These are phyloP conservation scores for Steinernema feltiae DNA, from an alignment of 1,140 invertebrate species.

Conservation along the genomic window DNA sequence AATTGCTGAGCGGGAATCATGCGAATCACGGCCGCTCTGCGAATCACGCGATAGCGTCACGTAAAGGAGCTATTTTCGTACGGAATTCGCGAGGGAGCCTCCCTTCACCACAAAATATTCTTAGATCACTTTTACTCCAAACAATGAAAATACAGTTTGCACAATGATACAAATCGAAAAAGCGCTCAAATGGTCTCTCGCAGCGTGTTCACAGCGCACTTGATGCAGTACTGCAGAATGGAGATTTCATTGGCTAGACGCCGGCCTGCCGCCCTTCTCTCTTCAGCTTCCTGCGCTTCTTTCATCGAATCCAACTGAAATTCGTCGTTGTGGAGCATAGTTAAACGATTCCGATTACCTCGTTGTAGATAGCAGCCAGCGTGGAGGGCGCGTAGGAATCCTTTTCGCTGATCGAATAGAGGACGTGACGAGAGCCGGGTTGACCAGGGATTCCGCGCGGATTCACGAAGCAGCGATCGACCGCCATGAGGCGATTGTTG, in stretches of 20 bases:
- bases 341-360: not conserved
- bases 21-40: no score
- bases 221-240: constrained; percentile 9
- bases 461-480: constrained; percentile 53
- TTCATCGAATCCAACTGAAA: not conserved
- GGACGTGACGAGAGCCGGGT: constrained; percentile 42
- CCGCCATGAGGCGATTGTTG: constrained; percentile 37
- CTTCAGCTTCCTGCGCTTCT: not conserved
- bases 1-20: no score
- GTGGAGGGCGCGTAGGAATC: constrained; percentile 40
- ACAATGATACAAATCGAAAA: no score
- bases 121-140: no score
- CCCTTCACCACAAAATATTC: no score
- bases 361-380: constrained; percentile 33
- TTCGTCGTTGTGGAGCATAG: not conserved
- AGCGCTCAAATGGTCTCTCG: no score
- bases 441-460: constrained; percentile 28
- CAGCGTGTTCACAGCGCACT: constrained; percentile 7
- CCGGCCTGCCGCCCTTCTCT: not conserved
- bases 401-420: constrained; percentile 42
- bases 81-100: no score
- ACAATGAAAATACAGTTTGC: no score
- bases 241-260: not conserved
- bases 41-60: no score
- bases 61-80: no score